Evolutionary conservation across 2,888 invertebrate species (phyloP).

Genomic region (Agapetus fuscipes): DNA sequence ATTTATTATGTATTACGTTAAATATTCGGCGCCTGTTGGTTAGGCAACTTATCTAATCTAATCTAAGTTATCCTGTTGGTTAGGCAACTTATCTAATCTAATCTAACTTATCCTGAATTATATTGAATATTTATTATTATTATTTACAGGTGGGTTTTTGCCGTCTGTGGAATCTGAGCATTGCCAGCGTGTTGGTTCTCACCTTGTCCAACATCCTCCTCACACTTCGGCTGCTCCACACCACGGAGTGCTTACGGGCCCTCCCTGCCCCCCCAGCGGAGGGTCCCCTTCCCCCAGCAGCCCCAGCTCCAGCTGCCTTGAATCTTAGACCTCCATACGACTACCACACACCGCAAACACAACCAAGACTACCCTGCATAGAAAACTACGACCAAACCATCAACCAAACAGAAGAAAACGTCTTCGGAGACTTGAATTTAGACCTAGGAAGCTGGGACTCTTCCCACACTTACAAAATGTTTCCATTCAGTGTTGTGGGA

Average conservation of each 20-base stretch:
- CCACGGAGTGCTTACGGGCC: slow-evolving; percentile 31
- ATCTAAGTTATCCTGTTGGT: no score
- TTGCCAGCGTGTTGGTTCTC: slow-evolving; percentile 53
- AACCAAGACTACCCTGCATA: slow-evolving; percentile 12
- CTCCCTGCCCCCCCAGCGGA: slow-evolving; percentile 18
- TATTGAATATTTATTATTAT: no score
- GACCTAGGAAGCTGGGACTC: slow-evolving; percentile 67
- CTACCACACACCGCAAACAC: no score
- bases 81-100: no score
- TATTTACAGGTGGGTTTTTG: slow-evolving; percentile 41
- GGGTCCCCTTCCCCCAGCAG: slow-evolving; percentile 20
- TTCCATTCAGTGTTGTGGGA: slow-evolving; percentile 64
- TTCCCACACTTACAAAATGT: slow-evolving; percentile 57
- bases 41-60: no score
- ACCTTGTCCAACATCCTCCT: slow-evolving; percentile 54
- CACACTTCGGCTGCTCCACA: slow-evolving; percentile 47
- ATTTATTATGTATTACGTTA: no score
- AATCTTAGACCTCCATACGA: slow-evolving; percentile 10
- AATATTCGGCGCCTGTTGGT: no score
- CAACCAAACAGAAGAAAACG: slow-evolving; percentile 28
- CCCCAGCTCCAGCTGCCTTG: slow-evolving; percentile 4
- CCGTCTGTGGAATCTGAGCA: slow-evolving; percentile 60
- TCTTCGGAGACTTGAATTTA: slow-evolving; percentile 45
- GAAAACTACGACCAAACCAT: slow-evolving; percentile 18
- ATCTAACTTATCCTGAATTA: no score